phyloP scores from a whole-genome alignment of 2,888 invertebrate species.

The Chymomyza procnemis region DNA sequence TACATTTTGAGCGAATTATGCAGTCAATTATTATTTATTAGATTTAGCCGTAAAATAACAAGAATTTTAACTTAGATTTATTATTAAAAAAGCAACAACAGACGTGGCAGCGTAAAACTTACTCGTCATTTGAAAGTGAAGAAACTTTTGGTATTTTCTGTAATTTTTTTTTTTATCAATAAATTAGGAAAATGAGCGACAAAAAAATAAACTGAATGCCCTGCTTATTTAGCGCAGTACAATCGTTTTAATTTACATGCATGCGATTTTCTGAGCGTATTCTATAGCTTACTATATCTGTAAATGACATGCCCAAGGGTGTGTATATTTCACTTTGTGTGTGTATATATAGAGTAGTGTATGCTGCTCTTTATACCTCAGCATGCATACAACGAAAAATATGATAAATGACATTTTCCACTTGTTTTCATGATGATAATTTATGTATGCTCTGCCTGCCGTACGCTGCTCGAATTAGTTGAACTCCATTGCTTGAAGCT shows the following conservation, averaged over 20 bases:
- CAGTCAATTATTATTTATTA: too few species aligned
- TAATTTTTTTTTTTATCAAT: neutral
- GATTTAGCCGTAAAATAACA: too few species aligned
- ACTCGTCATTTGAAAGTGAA: neutral
- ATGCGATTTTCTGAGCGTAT: neutral
- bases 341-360: constrained; percentile 32
- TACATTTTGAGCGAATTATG: too few species aligned
- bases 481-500: constrained; percentile 15
- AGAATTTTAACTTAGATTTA: too few species aligned
- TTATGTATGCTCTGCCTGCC: constrained; percentile 59
- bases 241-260: neutral
- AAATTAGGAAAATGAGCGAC: neutral
- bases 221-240: constrained; percentile 3
- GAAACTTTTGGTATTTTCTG: neutral
- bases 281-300: too few species aligned
- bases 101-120: neutral
- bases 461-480: constrained; percentile 63
- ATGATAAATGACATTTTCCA: constrained; percentile 73
- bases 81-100: too few species aligned
- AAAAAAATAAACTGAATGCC: neutral
- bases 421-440: constrained; percentile 73
- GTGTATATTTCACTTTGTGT: constrained; percentile 8
- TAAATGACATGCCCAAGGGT: neutral
- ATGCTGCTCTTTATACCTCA: constrained; percentile 35
- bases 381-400: constrained; percentile 41